A percentile compares a stretch with the other conserved stretches of the same genome.
These are phyloP conservation scores for Archegozetes longisetosus DNA, from an alignment of 1,140 invertebrate genomes.

Conservation along the genomic window DNA sequence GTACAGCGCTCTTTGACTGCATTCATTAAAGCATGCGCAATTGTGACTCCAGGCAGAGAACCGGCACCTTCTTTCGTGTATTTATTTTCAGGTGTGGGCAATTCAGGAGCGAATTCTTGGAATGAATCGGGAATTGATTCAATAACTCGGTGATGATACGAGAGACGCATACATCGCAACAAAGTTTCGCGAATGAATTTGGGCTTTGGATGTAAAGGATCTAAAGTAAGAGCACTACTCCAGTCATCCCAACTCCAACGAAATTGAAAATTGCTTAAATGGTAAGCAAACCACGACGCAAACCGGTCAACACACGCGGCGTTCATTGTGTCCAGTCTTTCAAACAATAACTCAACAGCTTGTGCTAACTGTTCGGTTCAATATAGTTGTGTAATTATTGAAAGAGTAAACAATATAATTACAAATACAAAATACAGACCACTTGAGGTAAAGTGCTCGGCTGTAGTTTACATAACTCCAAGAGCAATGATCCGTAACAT, in stretches of 20 bases:
- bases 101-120: constrained; percentile 57
- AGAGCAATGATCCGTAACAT: constrained; percentile 83
- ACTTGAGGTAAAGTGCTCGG: constrained; percentile 92
- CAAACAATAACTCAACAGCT: constrained; percentile 90
- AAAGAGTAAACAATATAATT: constrained; percentile 17
- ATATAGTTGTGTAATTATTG: background rate
- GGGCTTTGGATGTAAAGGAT: constrained; percentile 78
- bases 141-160: constrained; percentile 80
- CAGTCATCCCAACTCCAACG: constrained; percentile 97
- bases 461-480: constrained; percentile 92
- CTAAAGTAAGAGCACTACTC: constrained; percentile 64
- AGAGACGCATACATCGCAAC: constrained; percentile 72
- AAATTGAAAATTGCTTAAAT: constrained; percentile 98
- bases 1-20: constrained; percentile 73
- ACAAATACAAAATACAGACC: constrained; percentile 33
- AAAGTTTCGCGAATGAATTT: constrained; percentile 89
- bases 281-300: constrained; percentile 94
- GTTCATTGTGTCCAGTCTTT: constrained; percentile 92
- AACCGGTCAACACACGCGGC: constrained; percentile 88
- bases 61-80: constrained; percentile 40
- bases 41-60: constrained; percentile 56
- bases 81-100: constrained; percentile 34
- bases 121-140: constrained; percentile 82
- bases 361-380: constrained; percentile 34
- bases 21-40: constrained; percentile 64